These are phyloP conservation scores for Cephus cinctus DNA, from an alignment of 1,140 invertebrate genomes.

Conservation along the genomic window DNA sequence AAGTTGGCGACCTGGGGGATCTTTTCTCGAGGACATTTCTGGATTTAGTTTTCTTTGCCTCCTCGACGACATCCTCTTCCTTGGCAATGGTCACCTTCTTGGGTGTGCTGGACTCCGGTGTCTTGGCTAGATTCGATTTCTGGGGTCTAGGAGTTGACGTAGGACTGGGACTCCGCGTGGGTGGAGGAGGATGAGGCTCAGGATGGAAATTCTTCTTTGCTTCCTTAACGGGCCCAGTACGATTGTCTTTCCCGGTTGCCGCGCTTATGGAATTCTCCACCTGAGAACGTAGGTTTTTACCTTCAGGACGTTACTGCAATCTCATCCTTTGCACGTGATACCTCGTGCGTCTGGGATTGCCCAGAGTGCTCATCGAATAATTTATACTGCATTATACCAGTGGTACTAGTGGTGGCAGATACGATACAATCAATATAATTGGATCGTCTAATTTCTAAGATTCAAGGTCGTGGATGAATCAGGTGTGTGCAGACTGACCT, in stretches of 20 bases:
- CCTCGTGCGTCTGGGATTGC: neutral
- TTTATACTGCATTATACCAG: neutral
- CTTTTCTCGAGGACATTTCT: conserved; percentile 15
- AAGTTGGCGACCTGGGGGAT: conserved; percentile 14
- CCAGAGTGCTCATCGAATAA: neutral
- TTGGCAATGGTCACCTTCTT: conserved; percentile 22
- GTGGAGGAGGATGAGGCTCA: conserved; percentile 36
- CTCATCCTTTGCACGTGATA: no score
- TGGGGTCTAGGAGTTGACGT: conserved; percentile 33
- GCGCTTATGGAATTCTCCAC: neutral
- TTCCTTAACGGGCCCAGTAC: neutral
- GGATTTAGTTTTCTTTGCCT: conserved; percentile 16
- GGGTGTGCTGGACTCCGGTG: conserved; percentile 32
- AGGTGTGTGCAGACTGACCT: conserved; percentile 26
- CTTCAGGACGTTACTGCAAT: no score
- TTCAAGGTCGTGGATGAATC: conserved; percentile 2
- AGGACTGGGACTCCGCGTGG: conserved; percentile 24
- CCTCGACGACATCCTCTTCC: conserved; percentile 4
- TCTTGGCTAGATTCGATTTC: conserved; percentile 36
- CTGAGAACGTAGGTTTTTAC: no score
- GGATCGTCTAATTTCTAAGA: neutral
- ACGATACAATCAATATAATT: no score
- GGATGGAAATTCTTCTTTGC: neutral
- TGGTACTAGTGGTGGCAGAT: no score
- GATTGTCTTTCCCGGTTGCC: neutral